These are phyloP conservation scores for Apantesis nais DNA, from an alignment of 2,888 invertebrate species.

Conservation along the genomic window DNA sequence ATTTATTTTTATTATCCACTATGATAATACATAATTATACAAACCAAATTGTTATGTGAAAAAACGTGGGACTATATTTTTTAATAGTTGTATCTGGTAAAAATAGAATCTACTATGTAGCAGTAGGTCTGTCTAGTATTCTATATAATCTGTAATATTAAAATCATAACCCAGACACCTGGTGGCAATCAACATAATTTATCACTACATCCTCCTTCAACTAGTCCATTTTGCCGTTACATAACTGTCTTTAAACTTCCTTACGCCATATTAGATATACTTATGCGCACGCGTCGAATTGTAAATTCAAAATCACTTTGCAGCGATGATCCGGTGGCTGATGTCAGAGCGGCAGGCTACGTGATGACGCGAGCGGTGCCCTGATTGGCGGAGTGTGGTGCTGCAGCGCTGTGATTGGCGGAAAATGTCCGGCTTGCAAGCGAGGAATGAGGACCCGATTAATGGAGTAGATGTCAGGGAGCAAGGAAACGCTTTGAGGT, in stretches of 20 bases:
- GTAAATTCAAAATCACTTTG: constrained; percentile 42
- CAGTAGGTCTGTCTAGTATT: neutral
- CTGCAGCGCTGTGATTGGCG: constrained; percentile 59
- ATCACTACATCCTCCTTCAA: constrained; percentile 42
- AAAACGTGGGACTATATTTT: too few relatives aligned
- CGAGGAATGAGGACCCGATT: constrained; percentile 73
- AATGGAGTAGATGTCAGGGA: constrained; percentile 81
- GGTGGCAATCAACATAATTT: constrained; percentile 43
- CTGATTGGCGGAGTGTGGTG: constrained; percentile 64
- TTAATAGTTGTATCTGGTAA: neutral
- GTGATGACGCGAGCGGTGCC: constrained; percentile 49
- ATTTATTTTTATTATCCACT: too few relatives aligned
- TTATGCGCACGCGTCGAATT: constrained; percentile 43
- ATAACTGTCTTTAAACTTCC: constrained; percentile 54
- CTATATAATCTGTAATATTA: neutral
- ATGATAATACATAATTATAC: too few relatives aligned
- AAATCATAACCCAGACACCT: constrained; percentile 33
- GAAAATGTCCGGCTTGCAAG: constrained; percentile 81
- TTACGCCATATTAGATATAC: constrained; percentile 45
- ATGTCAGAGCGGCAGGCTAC: constrained; percentile 40
- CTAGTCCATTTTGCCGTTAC: constrained; percentile 59
- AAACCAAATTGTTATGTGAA: too few relatives aligned
- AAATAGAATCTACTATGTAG: neutral
- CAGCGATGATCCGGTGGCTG: constrained; percentile 41
- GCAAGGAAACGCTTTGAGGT: constrained; percentile 81